phyloP scores from a whole-genome alignment of 2,113 vertebrate species.

The Sinosuthora webbiana region DNA sequence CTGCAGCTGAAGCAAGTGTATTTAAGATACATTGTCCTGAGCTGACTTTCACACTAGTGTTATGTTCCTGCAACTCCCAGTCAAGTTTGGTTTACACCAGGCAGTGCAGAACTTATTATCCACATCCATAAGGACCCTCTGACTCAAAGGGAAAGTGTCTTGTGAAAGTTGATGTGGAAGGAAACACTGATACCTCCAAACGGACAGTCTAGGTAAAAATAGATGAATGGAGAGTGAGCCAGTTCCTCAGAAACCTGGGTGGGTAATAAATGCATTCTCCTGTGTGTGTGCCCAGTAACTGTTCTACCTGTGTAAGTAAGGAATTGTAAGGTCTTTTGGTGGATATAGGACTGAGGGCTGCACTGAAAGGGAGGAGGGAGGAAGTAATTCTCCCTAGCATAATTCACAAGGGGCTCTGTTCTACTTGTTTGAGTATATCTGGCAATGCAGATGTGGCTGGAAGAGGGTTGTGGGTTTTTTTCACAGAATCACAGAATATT shows the following conservation, averaged over 20 bases:
- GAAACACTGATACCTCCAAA: neutral
- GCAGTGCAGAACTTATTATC: neutral
- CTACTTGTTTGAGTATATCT: neutral
- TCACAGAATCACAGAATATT: neutral
- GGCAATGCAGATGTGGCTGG: neutral
- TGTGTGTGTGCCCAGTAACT: rapidly evolving
- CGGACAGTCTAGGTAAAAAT: neutral
- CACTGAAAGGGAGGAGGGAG: neutral
- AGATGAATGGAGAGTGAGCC: neutral
- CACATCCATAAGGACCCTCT: too few species aligned
- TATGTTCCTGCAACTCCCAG: neutral
- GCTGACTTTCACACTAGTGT: neutral
- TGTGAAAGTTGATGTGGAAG: neutral
- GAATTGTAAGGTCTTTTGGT: neutral
- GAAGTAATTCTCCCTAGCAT: neutral
- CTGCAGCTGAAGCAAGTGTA: neutral
- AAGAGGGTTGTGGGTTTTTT: rapidly evolving
- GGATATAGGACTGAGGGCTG: neutral
- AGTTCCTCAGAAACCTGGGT: neutral
- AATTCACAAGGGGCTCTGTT: neutral
- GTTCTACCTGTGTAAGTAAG: neutral
- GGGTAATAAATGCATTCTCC: neutral
- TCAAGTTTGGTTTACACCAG: neutral
- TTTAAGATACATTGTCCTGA: neutral
- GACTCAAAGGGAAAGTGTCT: neutral